Base-by-base conservation (phyloP, 1,140 invertebrate genomes). In the Cotesia typhae region DNA sequence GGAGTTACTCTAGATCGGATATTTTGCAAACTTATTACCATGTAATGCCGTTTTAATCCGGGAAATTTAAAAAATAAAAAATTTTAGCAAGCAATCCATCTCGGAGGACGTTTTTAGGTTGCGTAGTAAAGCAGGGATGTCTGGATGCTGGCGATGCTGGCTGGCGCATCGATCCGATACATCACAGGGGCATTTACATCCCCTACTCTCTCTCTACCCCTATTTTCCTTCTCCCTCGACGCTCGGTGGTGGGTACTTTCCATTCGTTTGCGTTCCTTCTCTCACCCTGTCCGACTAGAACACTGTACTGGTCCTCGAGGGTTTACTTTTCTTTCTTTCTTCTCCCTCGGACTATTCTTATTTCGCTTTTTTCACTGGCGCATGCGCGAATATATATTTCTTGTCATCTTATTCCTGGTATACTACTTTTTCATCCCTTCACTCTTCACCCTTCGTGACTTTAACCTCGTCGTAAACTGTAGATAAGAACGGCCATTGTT, bases 81-180 rank as follows among this genome's bases (percentile, higher is more conserved):
- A 28, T 28, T 28, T 28, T 0, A 61, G 3, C 9, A 28, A 61
- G 35, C 35, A 35, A 20, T 61, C 0, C 35, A 61, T 28, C 38
- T 67, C 61, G 83, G 79, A 82, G 78, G 82, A 86, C 83, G 84
- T 87, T 87, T 87, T 87, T 82, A 85, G 84, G 82, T 85, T 82
- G 85, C 80, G 83, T 85, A 86, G 85, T 86, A 84, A 47, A 80
- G 79, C 77, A 75, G 78, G 76, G 60, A 60, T 79, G 81, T 85
- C 84, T 84, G 83, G 85, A 84, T 85, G 85, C 84, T 84, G 84
- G 84, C 79, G 85, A 28, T 28, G 28, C 28, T 28, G 28, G 28
- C 28, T 28, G 84, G 84, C 79, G 85, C 84, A 87, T 87, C 84
- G 85, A 87, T 87, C 85, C 85, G 85, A 87, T 87, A 87, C 85